Evolutionary conservation across 2,113 vertebrate genomes (phyloP), one percentile per base, ranked within the genome.

Genomic region (Albula goreensis): DNA sequence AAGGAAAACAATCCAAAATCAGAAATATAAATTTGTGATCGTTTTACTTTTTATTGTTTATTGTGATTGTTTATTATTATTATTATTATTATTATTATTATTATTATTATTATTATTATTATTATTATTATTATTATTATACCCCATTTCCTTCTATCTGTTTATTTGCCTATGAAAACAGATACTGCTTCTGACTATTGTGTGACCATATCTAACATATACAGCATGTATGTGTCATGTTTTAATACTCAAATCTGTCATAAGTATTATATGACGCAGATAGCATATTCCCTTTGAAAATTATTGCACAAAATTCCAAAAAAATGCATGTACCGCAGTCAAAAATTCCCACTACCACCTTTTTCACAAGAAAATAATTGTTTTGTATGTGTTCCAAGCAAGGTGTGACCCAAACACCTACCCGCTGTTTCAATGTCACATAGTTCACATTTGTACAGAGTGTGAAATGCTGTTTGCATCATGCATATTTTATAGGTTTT

Each of bases 351-450:
- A 9, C 51, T 49, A 17, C 6, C 31, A n/a, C 41, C 19, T 48
- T 50, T 57, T 50, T 49, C 66, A 22, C 56, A 80, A 8, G 13
- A 80, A 17, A 53, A 51, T 57, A 81, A 50, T 56, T 51, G 56
- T 22, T 25, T 66, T 25, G 31, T 79, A 52, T 80, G 83, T 81
- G 83, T 81, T 84, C 86, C 83, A 84, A 77, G 17, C 50, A 41
- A 87, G 63, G 83, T 87, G 83, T 84, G 78, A 87, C 22, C 12
- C 53, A 53, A 6, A 87, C 52, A 86, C 85, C 57, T 82, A 77
- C 63, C 51, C 50, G 41, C 80, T 82, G 49, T 5, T 22, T 31
- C 60, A 19, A 56, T 53, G 85, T 53, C 63, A 82, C 31, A 51
- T 49, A 60, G 19, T 87, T 51, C 78, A 5, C 57, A 53, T 80